Conservation (phyloP, 2,888 invertebrate species). For the Dysmachus trigonus region DNA sequence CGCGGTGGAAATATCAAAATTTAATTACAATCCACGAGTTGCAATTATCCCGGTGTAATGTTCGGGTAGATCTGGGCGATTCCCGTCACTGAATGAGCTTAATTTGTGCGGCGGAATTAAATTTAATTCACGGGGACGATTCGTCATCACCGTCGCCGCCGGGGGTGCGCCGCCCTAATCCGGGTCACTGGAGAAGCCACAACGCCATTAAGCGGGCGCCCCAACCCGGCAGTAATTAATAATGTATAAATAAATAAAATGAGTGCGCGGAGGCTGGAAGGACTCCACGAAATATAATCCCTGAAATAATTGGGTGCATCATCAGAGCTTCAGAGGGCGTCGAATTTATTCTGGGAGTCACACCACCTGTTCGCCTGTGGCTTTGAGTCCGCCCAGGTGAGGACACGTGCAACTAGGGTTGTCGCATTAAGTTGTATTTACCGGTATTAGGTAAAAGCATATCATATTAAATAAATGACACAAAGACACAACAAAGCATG, state of each 20-base stretch:
- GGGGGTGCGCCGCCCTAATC: neutral
- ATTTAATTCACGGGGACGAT: neutral
- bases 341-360: neutral
- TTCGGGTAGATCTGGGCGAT: neutral
- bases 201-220: neutral
- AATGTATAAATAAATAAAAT: neutral
- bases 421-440: too few relatives aligned
- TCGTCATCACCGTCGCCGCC: neutral
- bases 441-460: too few relatives aligned
- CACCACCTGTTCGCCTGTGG: neutral
- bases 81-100: neutral
- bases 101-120: neutral
- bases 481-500: too few relatives aligned
- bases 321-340: neutral
- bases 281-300: neutral
- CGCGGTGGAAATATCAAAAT: neutral
- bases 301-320: neutral
- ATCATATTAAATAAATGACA: too few relatives aligned
- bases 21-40: neutral
- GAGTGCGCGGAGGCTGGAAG: neutral
- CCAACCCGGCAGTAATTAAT: neutral
- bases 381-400: neutral
- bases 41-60: neutral
- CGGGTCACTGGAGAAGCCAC: neutral
- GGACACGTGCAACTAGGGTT: too few relatives aligned